Evolutionary conservation across 2,888 invertebrate genomes (phyloP).

Genomic region (Matsumyia berberina): DNA sequence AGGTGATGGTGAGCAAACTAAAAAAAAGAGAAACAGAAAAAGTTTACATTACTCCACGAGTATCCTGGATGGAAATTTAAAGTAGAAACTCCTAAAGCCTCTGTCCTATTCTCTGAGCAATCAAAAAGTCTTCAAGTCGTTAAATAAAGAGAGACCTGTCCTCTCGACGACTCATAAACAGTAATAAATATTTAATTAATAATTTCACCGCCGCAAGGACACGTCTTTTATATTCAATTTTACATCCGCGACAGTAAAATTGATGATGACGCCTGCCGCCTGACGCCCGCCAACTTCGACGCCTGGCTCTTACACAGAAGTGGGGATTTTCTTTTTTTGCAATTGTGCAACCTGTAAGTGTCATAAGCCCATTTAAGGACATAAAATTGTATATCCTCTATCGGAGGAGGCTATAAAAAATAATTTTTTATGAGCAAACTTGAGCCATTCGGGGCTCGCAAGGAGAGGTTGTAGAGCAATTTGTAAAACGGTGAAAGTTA

Average conservation of each 20-base stretch:
- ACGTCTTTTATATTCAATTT: slow-evolving; percentile 61
- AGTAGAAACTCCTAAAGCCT: slow-evolving; percentile 64
- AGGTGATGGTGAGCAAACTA: slow-evolving; percentile 92
- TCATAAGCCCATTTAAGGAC: slow-evolving; percentile 55
- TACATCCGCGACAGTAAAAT: slow-evolving; percentile 33
- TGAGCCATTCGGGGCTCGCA: slow-evolving; percentile 56
- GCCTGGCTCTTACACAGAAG: too few relatives aligned
- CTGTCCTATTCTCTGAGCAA: slow-evolving; percentile 77
- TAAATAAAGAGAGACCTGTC: slow-evolving; percentile 21
- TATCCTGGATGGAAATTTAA: background rate
- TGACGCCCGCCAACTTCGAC: too few relatives aligned
- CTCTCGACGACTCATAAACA: slow-evolving; percentile 36
- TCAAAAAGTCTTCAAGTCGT: slow-evolving; percentile 44
- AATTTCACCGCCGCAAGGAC: slow-evolving; percentile 46
- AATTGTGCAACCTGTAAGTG: slow-evolving; percentile 60
- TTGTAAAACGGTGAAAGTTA: slow-evolving; percentile 57
- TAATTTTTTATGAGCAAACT: slow-evolving; percentile 65
- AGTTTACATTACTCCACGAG: slow-evolving; percentile 26
- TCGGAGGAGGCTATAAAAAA: slow-evolving; percentile 53
- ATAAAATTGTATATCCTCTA: slow-evolving; percentile 35
- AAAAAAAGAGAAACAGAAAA: slow-evolving; percentile 79
- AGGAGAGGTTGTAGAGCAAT: slow-evolving; percentile 34
- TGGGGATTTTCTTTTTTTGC: slow-evolving; percentile 28
- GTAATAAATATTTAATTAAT: slow-evolving; percentile 70
- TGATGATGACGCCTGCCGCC: background rate